Conservation (phyloP, 1,140 invertebrate genomes). For the Hirudo medicinalis region DNA sequence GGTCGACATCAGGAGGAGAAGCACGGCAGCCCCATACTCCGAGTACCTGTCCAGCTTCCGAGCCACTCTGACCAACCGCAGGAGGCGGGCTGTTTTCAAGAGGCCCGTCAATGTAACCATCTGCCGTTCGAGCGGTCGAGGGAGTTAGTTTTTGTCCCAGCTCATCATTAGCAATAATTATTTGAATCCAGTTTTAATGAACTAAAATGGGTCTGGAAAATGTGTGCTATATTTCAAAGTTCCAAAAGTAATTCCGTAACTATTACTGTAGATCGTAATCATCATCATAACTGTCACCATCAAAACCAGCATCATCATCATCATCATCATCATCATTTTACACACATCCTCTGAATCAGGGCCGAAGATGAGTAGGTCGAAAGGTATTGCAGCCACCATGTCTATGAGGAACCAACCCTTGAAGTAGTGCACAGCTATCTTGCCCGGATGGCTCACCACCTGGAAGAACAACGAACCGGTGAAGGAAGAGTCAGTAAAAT, state of each 20-base stretch:
- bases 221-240: too few species aligned
- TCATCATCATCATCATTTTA: neutral
- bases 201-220: too few species aligned
- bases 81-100: constrained; percentile 86
- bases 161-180: neutral
- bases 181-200: too few species aligned
- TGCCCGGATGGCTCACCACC: constrained; percentile 87
- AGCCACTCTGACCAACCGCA: constrained; percentile 86
- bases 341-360: constrained; percentile 91
- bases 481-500: neutral
- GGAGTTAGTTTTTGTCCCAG: neutral
- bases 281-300: neutral
- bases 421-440: constrained; percentile 94
- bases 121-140: constrained; percentile 45
- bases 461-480: constrained; percentile 44
- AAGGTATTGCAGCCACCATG: constrained; percentile 92
- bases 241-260: neutral
- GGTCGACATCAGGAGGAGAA: constrained; percentile 89
- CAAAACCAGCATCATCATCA: neutral
- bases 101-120: constrained; percentile 95
- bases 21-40: constrained; percentile 94
- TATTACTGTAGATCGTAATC: neutral
- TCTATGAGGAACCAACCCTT: constrained; percentile 98
- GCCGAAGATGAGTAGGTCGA: constrained; percentile 87
- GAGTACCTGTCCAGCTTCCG: constrained; percentile 96